Percentiles rank a stretch among this genome's conserved stretches.
Evolutionary conservation across 2,888 invertebrate species (phyloP).

Genomic region (Capitulum mitella): DNA sequence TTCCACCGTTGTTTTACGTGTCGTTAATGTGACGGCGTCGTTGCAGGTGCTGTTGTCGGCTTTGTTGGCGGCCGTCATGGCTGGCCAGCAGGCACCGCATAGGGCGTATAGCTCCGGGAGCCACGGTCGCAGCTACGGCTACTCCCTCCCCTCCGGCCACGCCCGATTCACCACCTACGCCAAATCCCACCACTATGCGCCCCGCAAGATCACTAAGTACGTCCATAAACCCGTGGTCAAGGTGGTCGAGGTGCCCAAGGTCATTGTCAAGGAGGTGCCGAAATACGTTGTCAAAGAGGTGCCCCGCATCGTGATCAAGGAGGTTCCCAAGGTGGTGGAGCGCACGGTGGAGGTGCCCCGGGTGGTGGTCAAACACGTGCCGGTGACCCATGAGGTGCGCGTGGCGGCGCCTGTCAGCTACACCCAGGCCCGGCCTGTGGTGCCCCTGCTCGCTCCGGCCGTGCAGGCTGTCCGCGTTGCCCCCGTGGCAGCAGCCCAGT

Average conservation of each 20-base stretch:
- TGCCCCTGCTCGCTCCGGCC: background rate
- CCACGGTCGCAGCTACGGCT: background rate
- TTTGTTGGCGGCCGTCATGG: background rate
- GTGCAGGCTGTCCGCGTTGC: background rate
- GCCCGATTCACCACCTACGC: background rate
- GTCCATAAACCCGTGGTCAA: background rate
- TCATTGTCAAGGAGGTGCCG: background rate
- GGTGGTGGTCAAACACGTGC: background rate
- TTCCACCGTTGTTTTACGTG: background rate
- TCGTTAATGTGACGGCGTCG: too few species aligned
- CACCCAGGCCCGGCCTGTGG: too few species aligned
- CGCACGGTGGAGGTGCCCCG: background rate
- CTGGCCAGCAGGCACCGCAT: background rate
- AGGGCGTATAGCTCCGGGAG: slow-evolving; percentile 18
- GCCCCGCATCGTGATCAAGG: background rate
- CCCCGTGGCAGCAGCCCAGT: background rate
- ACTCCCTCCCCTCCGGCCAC: background rate
- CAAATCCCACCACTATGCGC: background rate
- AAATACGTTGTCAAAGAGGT: background rate
- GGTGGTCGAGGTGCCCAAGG: background rate
- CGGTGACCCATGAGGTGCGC: background rate
- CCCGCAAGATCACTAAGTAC: background rate
- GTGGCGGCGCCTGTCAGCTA: background rate
- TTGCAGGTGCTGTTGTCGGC: background rate
- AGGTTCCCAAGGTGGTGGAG: background rate